Conservation (phyloP, 2,888 invertebrate genomes). For the Pantelozetes paolii region DNA sequence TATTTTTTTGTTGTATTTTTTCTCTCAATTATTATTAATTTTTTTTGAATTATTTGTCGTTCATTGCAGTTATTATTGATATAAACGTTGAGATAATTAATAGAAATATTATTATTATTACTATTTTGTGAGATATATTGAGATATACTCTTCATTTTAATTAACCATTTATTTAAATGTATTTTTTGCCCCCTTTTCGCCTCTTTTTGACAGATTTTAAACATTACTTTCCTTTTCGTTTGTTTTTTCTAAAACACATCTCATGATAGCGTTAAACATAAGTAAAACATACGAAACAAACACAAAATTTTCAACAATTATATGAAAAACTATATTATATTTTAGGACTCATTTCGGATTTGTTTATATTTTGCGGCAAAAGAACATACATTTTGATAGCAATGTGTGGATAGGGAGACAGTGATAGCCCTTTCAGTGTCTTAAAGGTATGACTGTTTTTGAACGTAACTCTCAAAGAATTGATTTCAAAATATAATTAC, state of each 20-base stretch:
- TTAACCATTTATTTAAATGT: neutral
- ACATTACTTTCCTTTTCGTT: too few relatives aligned
- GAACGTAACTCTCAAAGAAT: too few relatives aligned
- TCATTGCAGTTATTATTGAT: neutral
- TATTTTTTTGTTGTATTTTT: conserved; percentile 11
- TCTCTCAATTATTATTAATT: neutral
- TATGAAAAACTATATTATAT: neutral
- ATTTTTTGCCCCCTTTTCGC: too few relatives aligned
- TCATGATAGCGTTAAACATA: too few relatives aligned
- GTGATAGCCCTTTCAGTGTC: too few relatives aligned
- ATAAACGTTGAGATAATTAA: neutral
- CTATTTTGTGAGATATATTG: neutral
- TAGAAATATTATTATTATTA: conserved; percentile 4
- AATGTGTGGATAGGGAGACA: neutral
- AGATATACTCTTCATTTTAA: too few relatives aligned
- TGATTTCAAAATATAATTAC: too few relatives aligned
- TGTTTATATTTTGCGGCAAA: neutral
- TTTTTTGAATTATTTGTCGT: neutral
- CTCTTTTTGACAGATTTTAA: too few relatives aligned
- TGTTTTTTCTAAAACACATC: too few relatives aligned
- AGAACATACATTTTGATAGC: neutral
- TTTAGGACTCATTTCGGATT: neutral
- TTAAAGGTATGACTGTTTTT: too few relatives aligned
- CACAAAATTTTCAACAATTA: too few relatives aligned
- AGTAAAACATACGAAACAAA: neutral